Percentiles rank a stretch among this genome's conserved stretches.
phyloP scores from a whole-genome alignment of 2,888 invertebrate genomes.

The Melanostoma scalare region DNA sequence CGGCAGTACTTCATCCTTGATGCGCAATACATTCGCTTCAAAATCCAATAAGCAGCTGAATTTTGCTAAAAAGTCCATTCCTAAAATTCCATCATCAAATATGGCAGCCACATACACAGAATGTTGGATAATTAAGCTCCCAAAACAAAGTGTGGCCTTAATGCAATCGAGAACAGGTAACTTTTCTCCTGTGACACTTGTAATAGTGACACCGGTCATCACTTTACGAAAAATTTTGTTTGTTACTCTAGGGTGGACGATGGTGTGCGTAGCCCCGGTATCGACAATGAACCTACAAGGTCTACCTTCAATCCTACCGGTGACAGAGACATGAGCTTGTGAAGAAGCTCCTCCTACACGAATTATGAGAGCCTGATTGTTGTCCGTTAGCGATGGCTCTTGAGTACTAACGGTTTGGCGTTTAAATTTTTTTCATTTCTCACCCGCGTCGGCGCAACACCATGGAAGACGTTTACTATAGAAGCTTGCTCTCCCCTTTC shows the following conservation, averaged over 20 bases:
- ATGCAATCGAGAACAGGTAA: conserved; percentile 10
- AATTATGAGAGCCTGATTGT: conserved; percentile 1
- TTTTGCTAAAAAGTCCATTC: conserved; percentile 5
- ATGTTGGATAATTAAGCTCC: not conserved
- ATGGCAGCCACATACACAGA: not conserved
- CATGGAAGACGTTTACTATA: not conserved
- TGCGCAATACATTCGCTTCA: not conserved
- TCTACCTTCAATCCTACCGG: not conserved
- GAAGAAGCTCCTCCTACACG: not conserved
- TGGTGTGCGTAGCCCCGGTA: conserved; percentile 3
- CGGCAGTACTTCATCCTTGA: not conserved
- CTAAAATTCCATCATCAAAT: conserved; percentile 6
- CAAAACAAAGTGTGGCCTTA: not conserved
- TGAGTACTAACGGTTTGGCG: conserved; percentile 9
- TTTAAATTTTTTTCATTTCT: not conserved
- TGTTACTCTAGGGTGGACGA: not conserved
- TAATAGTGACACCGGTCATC: not conserved
- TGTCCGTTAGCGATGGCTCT: conserved; percentile 22
- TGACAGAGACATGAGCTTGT: not conserved
- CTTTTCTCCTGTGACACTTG: conserved; percentile 8
- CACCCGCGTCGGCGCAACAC: not conserved
- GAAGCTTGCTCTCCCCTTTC: not conserved
- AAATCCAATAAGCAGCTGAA: not conserved
- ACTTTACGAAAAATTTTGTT: not conserved
- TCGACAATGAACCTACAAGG: conserved; percentile 1